These are phyloP conservation scores for Thripadectes ignobilis DNA, from an alignment of 2,797 vertebrate genomes.

Conservation along the genomic window DNA sequence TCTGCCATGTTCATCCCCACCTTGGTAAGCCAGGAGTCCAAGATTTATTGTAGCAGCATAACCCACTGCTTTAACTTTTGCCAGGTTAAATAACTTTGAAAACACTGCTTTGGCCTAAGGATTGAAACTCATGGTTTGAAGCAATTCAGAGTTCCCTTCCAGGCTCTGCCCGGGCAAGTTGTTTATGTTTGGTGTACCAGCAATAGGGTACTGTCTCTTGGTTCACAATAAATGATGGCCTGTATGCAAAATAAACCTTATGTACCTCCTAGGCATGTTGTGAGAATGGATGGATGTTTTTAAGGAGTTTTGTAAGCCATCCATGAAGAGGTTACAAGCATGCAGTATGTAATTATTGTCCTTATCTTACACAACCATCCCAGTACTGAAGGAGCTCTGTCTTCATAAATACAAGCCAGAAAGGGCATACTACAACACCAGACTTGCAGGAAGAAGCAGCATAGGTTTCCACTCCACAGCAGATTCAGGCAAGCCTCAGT, in stretches of 20 bases:
- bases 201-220: neutral
- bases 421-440: neutral
- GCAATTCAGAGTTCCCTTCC: neutral
- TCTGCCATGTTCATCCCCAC: neutral
- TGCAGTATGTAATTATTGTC: constrained; percentile 10
- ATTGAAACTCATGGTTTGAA: constrained; percentile 1
- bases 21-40: neutral
- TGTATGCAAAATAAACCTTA: constrained; percentile 20
- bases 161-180: constrained; percentile 29
- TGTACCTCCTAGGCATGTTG: neutral
- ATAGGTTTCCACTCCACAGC: neutral
- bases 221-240: constrained; percentile 9
- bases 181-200: constrained; percentile 22
- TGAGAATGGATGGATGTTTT: constrained; percentile 27
- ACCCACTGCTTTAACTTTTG: constrained; percentile 1
- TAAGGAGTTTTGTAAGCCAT: constrained; percentile 32
- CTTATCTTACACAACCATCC: constrained; percentile 28
- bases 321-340: neutral
- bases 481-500: neutral
- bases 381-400: neutral
- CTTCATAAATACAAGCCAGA: neutral
- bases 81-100: constrained; percentile 25
- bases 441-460: neutral
- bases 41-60: neutral
- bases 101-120: neutral